Evolutionary conservation across 2,797 vertebrate species (phyloP).

Genomic region (Acanthurus leucopareius): DNA sequence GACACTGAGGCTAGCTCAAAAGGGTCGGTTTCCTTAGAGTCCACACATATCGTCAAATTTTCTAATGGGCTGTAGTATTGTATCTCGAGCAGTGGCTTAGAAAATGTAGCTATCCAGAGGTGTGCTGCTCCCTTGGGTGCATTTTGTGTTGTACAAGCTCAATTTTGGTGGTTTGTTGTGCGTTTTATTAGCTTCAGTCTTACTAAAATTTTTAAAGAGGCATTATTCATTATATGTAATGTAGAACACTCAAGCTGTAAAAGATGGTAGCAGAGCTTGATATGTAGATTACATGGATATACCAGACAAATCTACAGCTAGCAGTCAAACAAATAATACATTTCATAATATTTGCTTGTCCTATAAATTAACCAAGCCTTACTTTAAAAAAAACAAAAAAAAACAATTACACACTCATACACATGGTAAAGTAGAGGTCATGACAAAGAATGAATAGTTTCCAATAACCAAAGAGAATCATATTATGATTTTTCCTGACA

Average conservation of each 20-base stretch:
- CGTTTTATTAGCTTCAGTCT: slow-evolving; percentile 70
- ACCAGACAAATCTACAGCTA: slow-evolving; percentile 57
- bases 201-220: slow-evolving; percentile 68
- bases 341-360: slow-evolving; percentile 47
- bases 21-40: slow-evolving; percentile 61
- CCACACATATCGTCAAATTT: slow-evolving; percentile 64
- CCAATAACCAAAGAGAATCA: slow-evolving; percentile 21
- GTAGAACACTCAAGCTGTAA: slow-evolving; percentile 71
- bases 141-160: slow-evolving; percentile 75
- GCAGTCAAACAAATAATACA: slow-evolving; percentile 62
- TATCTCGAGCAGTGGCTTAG: slow-evolving; percentile 69
- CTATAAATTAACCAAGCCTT: slow-evolving; percentile 29
- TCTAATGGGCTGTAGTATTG: slow-evolving; percentile 72
- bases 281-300: slow-evolving; percentile 70
- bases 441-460: slow-evolving; percentile 41
- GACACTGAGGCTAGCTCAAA: slow-evolving; percentile 65
- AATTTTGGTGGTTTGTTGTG: slow-evolving; percentile 70
- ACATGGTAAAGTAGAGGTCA: neutral
- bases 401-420: neutral
- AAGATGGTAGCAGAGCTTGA: slow-evolving; percentile 64
- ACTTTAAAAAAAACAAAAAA: slow-evolving; percentile 9
- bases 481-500: neutral
- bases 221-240: slow-evolving; percentile 69
- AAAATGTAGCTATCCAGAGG: slow-evolving; percentile 72
- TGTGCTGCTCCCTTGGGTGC: slow-evolving; percentile 61